Conservation (phyloP, 2,888 invertebrate species). For the Cephus runcator region DNA sequence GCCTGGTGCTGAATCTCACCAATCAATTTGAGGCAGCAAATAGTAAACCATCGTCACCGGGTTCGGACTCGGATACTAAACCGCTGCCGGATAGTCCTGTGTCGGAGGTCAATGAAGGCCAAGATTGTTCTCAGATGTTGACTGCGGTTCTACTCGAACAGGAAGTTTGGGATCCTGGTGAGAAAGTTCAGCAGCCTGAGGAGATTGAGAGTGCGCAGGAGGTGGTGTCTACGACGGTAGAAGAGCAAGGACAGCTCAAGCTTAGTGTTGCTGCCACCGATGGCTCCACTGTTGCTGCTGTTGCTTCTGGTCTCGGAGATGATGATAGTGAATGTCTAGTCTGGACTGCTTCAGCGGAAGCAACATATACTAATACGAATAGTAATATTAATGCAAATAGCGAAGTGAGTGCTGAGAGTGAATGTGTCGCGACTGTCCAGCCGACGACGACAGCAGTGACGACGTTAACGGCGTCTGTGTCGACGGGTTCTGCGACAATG, state of each 20-base stretch:
- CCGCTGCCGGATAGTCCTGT: slow-evolving; percentile 18
- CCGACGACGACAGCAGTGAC: slow-evolving; percentile 4
- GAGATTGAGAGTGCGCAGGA: slow-evolving; percentile 21
- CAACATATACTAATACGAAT: slow-evolving; percentile 55
- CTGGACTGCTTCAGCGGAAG: slow-evolving; percentile 66
- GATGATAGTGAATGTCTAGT: slow-evolving; percentile 64
- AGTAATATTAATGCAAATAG: slow-evolving; percentile 52
- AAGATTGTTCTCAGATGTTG: neutral
- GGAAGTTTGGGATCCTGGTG: slow-evolving; percentile 78
- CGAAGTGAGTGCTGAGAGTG: slow-evolving; percentile 33
- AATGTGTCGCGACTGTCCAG: slow-evolving; percentile 33
- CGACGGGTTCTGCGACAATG: slow-evolving; percentile 21
- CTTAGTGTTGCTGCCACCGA: neutral
- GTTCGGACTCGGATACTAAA: slow-evolving; percentile 38
- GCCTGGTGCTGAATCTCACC: slow-evolving; percentile 70
- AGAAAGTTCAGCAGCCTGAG: slow-evolving; percentile 46
- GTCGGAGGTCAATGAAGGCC: slow-evolving; percentile 20
- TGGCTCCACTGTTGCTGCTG: neutral
- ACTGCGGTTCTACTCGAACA: slow-evolving; percentile 65
- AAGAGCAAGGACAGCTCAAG: neutral
- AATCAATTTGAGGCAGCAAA: slow-evolving; percentile 69
- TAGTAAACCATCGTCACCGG: slow-evolving; percentile 62
- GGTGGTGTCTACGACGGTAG: neutral
- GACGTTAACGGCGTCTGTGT: slow-evolving; percentile 1
- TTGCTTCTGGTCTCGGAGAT: neutral